phyloP scores from a whole-genome alignment of 2,888 invertebrate species.

The Buathra laborator region DNA sequence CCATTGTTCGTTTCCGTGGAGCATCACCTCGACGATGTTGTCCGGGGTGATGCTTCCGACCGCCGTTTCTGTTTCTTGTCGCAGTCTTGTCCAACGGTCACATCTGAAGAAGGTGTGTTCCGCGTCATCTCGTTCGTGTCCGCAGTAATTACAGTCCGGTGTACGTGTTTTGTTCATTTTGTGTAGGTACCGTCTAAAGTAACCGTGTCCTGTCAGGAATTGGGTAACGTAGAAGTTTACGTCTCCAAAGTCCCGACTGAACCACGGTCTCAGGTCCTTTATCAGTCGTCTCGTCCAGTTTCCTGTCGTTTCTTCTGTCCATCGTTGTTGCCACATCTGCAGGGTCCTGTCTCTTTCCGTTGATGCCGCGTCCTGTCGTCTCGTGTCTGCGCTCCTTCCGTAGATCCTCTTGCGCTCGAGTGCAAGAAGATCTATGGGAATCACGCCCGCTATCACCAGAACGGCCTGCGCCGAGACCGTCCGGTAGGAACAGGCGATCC shows the following conservation, averaged over 20 bases:
- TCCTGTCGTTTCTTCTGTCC: no score
- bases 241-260: conserved; percentile 62
- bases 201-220: conserved; percentile 69
- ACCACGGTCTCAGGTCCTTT: conserved; percentile 57
- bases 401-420: conserved; percentile 13
- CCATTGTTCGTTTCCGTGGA: no score
- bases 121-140: conserved; percentile 60
- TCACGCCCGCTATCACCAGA: no score
- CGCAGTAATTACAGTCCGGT: conserved; percentile 51
- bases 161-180: conserved; percentile 51
- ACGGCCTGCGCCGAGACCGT: no score
- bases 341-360: no score
- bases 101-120: conserved; percentile 63
- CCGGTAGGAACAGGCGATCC: conserved; percentile 27
- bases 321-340: no score
- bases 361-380: no score
- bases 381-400: conserved; percentile 30
- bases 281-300: conserved; percentile 68
- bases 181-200: conserved; percentile 65
- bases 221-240: conserved; percentile 69
- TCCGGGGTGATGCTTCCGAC: no score
- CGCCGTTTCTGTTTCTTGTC: no score
- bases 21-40: no score
- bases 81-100: conserved; percentile 39
- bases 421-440: no score